Percentiles rank a stretch among this genome's conserved stretches.
phyloP scores from a whole-genome alignment of 53 echinoderm and acorn worm species.

The Stichopus horrens region DNA sequence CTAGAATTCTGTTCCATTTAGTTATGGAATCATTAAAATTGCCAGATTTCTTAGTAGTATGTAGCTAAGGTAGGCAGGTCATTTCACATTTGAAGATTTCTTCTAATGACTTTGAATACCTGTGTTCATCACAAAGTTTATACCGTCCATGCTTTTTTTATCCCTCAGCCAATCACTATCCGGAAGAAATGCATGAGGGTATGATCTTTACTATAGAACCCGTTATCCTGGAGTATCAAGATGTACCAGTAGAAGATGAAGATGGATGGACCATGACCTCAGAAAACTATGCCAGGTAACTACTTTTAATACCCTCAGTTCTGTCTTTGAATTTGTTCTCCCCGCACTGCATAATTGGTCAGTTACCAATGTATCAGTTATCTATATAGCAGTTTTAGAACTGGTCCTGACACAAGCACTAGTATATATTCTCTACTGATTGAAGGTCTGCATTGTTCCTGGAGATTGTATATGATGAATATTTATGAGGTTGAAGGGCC shows the following conservation, averaged over 20 bases:
- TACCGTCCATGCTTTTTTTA: not conserved
- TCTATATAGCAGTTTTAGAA: no score
- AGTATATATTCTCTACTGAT: no score
- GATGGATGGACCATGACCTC: constrained; percentile 86
- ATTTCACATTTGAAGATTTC: not conserved
- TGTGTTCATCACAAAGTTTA: not conserved
- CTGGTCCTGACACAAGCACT: no score
- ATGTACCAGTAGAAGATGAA: constrained; percentile 54
- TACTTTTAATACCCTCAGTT: not conserved
- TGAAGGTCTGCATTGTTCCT: no score
- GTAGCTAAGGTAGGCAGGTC: not conserved
- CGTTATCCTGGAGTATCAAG: constrained; percentile 67
- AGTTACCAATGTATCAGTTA: no score
- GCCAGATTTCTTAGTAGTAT: no score
- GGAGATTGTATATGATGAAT: no score
- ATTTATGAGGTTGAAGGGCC: no score
- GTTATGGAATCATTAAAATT: no score
- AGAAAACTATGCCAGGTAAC: constrained; percentile 72
- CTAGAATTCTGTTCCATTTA: no score
- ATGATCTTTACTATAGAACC: constrained; percentile 98
- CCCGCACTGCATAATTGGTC: no score
- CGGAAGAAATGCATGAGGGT: constrained; percentile 76
- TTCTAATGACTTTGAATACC: not conserved
- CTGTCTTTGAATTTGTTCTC: no score
- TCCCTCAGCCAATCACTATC: constrained; percentile 67